Evolutionary conservation across 1,140 invertebrate genomes (phyloP).

Genomic region (Ephestia elutella): DNA sequence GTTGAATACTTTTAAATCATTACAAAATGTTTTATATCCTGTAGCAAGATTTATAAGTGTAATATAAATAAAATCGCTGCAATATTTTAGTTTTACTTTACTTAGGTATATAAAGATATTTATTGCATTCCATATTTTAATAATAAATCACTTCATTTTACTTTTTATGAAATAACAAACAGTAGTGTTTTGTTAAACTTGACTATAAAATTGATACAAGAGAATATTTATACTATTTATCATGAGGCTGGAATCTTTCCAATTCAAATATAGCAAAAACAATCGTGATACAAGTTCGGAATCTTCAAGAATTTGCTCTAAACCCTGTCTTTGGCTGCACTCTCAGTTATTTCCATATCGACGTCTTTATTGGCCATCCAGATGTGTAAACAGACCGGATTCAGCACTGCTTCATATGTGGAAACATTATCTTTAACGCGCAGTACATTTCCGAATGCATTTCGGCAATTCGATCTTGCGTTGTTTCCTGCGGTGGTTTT

Average conservation of each 20-base stretch:
- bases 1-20: too few species aligned
- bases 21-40: too few species aligned
- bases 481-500: background rate
- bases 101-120: too few species aligned
- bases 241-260: background rate
- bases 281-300: background rate
- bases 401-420: slow-evolving; percentile 27
- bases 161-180: too few species aligned
- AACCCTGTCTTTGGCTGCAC: slow-evolving; percentile 18
- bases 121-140: too few species aligned
- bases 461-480: background rate
- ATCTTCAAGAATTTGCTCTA: background rate
- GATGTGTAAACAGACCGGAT: slow-evolving; percentile 56
- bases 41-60: too few species aligned
- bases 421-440: slow-evolving; percentile 3
- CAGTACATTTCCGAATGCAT: background rate
- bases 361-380: slow-evolving; percentile 46
- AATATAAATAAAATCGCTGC: too few species aligned
- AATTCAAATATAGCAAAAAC: background rate
- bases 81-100: too few species aligned
- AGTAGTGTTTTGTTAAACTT: too few species aligned
- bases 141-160: too few species aligned
- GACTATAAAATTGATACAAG: too few species aligned
- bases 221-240: too few species aligned
- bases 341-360: slow-evolving; percentile 26